A percentile compares a stretch with the other conserved stretches of the same genome.
These are phyloP conservation scores for Crotalus tigris DNA, from an alignment of 2,113 vertebrate species.

Conservation along the genomic window DNA sequence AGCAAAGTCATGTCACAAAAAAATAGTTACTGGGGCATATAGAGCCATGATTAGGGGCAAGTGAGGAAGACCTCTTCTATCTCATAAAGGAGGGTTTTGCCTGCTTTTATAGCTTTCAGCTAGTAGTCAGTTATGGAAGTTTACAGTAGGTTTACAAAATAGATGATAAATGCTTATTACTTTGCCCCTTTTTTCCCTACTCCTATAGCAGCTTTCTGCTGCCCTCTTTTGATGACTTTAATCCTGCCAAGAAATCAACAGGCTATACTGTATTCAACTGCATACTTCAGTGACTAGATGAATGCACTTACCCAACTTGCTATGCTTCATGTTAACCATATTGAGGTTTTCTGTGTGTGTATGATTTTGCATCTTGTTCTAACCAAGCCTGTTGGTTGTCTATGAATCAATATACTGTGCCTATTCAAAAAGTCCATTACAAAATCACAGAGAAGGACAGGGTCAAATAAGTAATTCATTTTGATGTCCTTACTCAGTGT, in stretches of 20 bases:
- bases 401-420: background rate
- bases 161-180: background rate
- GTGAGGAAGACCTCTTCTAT: background rate
- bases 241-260: background rate
- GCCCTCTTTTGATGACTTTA: slow-evolving; percentile 45
- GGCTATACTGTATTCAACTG: background rate
- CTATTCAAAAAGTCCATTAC: background rate
- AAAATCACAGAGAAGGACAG: background rate
- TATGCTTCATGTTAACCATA: background rate
- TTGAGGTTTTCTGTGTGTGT: background rate
- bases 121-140: background rate
- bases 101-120: background rate
- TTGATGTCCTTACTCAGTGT: background rate
- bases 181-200: background rate
- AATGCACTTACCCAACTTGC: background rate
- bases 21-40: background rate
- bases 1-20: background rate
- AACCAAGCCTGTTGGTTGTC: background rate
- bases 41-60: background rate
- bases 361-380: background rate
- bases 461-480: background rate
- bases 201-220: slow-evolving; percentile 33
- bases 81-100: background rate
- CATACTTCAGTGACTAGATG: background rate
- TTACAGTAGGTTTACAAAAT: background rate